These are phyloP conservation scores for Drosophila tristis DNA, from an alignment of 1,140 invertebrate species.

Conservation along the genomic window DNA sequence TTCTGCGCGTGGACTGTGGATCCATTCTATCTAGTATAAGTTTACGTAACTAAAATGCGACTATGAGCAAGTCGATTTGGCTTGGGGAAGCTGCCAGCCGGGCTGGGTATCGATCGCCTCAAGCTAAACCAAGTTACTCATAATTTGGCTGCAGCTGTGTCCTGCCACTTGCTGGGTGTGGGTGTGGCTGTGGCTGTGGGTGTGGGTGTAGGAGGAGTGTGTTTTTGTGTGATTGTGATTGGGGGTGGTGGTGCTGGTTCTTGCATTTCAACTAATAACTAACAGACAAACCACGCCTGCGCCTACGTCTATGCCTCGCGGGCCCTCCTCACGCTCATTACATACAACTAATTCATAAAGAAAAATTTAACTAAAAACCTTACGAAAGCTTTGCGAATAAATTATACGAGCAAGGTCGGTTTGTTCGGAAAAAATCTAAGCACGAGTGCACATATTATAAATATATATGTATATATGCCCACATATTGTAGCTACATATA, in stretches of 20 bases:
- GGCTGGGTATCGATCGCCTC: conserved; percentile 7
- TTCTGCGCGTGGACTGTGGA: conserved; percentile 8
- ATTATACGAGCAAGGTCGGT: conserved; percentile 33
- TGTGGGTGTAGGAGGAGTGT: conserved; percentile 4
- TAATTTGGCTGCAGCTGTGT: conserved; percentile 64
- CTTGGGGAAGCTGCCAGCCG: conserved; percentile 37
- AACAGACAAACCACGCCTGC: conserved; percentile 42
- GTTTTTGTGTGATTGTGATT: conserved; percentile 1
- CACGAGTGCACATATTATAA: conserved; percentile 21
- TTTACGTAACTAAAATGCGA: conserved; percentile 67
- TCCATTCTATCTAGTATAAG: conserved; percentile 29
- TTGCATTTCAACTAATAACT: conserved; percentile 53
- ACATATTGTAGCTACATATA: neutral
- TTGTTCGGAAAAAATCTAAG: conserved; percentile 31
- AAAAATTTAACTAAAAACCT: conserved; percentile 65
- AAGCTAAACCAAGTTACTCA: conserved; percentile 80
- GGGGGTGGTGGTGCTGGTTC: conserved; percentile 11
- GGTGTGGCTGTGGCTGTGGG: neutral
- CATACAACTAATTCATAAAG: conserved; percentile 74
- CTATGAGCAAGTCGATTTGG: conserved; percentile 82
- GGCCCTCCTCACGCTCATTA: conserved; percentile 40
- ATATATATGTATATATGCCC: conserved; percentile 4
- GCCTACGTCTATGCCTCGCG: conserved; percentile 23
- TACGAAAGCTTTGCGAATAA: conserved; percentile 55
- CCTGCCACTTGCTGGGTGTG: conserved; percentile 27